Evolutionary conservation across 2,888 invertebrate species (phyloP).

Genomic region (Calameuta idolon): DNA sequence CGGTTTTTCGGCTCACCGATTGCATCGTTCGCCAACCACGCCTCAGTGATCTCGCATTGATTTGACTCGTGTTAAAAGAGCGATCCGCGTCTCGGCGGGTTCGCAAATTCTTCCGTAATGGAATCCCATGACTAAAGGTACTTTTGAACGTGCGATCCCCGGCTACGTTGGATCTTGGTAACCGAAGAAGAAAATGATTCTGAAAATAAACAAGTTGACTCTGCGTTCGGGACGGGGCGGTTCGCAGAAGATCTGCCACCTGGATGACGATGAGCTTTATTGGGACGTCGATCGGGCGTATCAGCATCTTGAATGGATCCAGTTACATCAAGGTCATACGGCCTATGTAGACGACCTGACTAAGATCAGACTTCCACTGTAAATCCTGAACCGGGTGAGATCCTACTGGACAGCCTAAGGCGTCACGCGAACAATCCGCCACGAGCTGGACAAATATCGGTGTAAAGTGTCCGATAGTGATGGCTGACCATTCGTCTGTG

Average conservation of each 20-base stretch:
- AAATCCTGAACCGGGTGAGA: not conserved
- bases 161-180: not conserved
- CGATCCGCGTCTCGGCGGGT: not conserved
- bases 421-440: slow-evolving; percentile 6
- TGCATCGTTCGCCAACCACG: not conserved
- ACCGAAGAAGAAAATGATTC: not conserved
- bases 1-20: not conserved
- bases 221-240: not conserved
- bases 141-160: not conserved
- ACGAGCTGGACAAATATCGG: not conserved
- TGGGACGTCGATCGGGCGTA: not conserved
- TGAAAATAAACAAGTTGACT: not conserved
- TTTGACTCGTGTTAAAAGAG: not conserved
- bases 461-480: slow-evolving; percentile 7
- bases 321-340: not conserved
- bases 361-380: not conserved
- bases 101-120: not conserved
- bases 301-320: not conserved
- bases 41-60: not conserved
- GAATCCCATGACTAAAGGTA: not conserved
- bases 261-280: not conserved
- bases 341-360: not conserved
- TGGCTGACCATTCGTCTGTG: slow-evolving; percentile 29
- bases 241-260: not conserved
- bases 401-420: not conserved